These are phyloP conservation scores for Zaprionus tsacasi DNA, from an alignment of 1,140 invertebrate species.

Conservation along the genomic window DNA sequence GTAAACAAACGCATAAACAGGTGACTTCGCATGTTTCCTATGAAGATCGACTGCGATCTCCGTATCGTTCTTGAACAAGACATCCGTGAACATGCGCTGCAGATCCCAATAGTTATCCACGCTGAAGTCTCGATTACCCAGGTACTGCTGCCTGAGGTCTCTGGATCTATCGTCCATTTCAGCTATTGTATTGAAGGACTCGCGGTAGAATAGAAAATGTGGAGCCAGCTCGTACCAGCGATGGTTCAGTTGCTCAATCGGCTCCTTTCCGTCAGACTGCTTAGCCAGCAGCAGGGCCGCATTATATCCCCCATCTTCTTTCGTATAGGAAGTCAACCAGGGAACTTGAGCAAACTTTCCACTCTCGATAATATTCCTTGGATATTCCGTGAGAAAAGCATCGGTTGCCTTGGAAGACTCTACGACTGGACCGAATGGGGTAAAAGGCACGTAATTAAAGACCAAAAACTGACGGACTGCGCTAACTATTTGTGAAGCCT, in stretches of 20 bases:
- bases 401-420: constrained; percentile 69
- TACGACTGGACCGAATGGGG: constrained; percentile 86
- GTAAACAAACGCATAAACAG: constrained; percentile 49
- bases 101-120: constrained; percentile 41
- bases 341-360: constrained; percentile 85
- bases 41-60: constrained; percentile 35
- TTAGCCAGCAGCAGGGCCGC: constrained; percentile 71
- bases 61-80: constrained; percentile 37
- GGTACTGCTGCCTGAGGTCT: constrained; percentile 32
- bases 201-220: constrained; percentile 34
- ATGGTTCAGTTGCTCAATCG: constrained; percentile 17
- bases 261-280: not conserved
- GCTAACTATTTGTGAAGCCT: constrained; percentile 67
- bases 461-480: constrained; percentile 45
- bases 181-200: constrained; percentile 16
- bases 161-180: constrained; percentile 32
- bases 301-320: constrained; percentile 85
- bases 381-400: constrained; percentile 80
- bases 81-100: constrained; percentile 50
- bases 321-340: constrained; percentile 85
- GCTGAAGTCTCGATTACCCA: constrained; percentile 37
- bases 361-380: constrained; percentile 84
- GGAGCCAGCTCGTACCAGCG: constrained; percentile 49
- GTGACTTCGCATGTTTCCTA: constrained; percentile 13
- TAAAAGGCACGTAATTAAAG: constrained; percentile 86